phyloP scores from a whole-genome alignment of 2,888 invertebrate species.

The Crioceris asparagi region DNA sequence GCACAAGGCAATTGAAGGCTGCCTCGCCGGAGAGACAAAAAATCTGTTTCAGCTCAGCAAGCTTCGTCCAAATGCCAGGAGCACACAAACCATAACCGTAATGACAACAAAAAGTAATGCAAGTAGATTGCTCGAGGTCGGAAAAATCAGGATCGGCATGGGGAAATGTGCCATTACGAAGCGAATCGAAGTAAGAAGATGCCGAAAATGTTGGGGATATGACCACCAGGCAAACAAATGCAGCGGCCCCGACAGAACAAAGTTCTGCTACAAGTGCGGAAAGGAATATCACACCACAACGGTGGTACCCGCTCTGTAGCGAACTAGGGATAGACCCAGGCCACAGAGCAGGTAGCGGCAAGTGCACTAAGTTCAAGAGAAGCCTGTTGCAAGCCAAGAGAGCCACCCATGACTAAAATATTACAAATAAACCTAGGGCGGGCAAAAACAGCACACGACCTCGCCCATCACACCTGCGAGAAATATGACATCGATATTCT shows the following conservation, averaged over 20 bases:
- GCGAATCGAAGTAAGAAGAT: background rate
- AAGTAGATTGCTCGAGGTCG: background rate
- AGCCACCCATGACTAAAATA: background rate
- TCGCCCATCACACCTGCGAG: background rate
- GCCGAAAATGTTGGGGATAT: background rate
- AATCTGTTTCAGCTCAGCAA: too few species aligned
- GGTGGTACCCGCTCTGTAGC: too few species aligned
- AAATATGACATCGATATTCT: background rate
- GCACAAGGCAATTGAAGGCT: too few species aligned
- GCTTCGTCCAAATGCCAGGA: too few species aligned
- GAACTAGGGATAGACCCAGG: too few species aligned
- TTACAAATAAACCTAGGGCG: background rate
- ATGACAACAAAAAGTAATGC: background rate
- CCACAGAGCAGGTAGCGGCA: background rate
- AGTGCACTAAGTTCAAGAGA: background rate
- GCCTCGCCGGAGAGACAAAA: too few species aligned
- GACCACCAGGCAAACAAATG: background rate
- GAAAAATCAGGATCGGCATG: background rate
- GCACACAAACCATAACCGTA: too few species aligned
- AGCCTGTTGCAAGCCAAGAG: too few species aligned
- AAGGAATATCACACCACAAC: background rate
- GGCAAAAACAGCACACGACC: conserved; percentile 1
- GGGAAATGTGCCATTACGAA: background rate
- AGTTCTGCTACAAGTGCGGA: background rate
- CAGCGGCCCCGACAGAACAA: background rate